A percentile compares a stretch with the other conserved stretches of the same genome.
Conservation (phyloP, 2,888 invertebrate species). For the Tortricodes alternella region DNA sequence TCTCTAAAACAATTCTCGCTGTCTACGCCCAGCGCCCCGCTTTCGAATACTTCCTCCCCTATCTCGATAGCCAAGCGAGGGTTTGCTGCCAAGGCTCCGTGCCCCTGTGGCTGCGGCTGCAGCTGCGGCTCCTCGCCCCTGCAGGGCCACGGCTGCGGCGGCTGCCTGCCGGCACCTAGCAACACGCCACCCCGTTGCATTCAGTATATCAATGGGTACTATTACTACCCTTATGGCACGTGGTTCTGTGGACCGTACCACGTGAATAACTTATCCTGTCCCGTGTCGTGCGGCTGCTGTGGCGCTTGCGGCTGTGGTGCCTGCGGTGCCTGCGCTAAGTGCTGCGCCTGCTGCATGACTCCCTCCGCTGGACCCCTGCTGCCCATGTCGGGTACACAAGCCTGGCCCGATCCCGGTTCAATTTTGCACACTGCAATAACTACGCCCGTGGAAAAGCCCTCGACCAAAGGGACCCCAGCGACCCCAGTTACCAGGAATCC, state of each 20-base stretch:
- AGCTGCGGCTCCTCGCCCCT: neutral
- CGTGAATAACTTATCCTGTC: constrained; percentile 2
- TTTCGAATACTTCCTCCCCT: constrained; percentile 34
- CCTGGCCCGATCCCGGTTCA: no score
- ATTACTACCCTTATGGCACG: constrained; percentile 47
- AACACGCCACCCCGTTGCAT: constrained; percentile 41
- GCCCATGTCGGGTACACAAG: constrained; percentile 11
- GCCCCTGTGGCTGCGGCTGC: neutral
- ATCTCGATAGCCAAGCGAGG: constrained; percentile 31
- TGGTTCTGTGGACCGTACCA: constrained; percentile 53
- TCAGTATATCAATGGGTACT: constrained; percentile 46
- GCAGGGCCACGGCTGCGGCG: constrained; percentile 15
- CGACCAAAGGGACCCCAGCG: no score
- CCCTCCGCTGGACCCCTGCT: neutral
- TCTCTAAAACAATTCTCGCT: constrained; percentile 47
- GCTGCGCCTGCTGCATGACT: constrained; percentile 15
- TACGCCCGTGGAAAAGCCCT: neutral
- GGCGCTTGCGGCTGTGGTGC: neutral
- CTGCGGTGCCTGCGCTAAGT: neutral
- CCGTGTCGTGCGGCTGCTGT: neutral
- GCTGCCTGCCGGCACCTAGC: constrained; percentile 35
- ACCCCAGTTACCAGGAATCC: no score
- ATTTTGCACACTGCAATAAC: neutral
- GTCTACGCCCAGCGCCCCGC: constrained; percentile 67
- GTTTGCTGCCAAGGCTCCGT: neutral